A percentile compares a stretch with the other conserved stretches of the same genome.
Evolutionary conservation across 2,797 vertebrate genomes (phyloP).

Genomic region (Helicolenus hilgendorfi): DNA sequence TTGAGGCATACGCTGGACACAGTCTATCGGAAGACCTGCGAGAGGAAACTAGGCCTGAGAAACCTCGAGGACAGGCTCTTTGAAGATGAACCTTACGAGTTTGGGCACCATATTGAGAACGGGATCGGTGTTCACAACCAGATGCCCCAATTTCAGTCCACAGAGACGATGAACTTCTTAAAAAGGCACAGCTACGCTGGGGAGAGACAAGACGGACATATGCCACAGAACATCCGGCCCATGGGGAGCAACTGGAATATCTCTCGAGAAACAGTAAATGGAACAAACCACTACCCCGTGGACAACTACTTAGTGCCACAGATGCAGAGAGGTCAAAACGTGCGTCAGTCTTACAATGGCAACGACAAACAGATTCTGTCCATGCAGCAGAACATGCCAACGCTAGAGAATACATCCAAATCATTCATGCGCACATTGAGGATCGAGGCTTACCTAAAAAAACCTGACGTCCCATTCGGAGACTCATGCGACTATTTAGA

Average conservation of each 20-base stretch:
- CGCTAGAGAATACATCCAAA: constrained; percentile 93
- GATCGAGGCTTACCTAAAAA: constrained; percentile 96
- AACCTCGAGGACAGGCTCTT: constrained; percentile 77
- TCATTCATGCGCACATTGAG: constrained; percentile 95
- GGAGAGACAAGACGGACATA: constrained; percentile 90
- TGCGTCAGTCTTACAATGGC: constrained; percentile 93
- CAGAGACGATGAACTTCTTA: constrained; percentile 89
- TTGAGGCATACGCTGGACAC: constrained; percentile 91
- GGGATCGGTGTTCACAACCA: constrained; percentile 84
- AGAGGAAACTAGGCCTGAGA: constrained; percentile 81
- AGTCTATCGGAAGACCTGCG: constrained; percentile 90
- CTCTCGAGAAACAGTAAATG: constrained; percentile 87
- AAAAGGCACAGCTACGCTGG: constrained; percentile 99
- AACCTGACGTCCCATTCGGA: constrained; percentile 85
- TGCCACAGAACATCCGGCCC: constrained; percentile 80
- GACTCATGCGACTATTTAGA: constrained; percentile 89
- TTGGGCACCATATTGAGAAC: constrained; percentile 83
- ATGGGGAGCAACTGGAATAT: constrained; percentile 92
- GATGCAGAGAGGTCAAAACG: constrained; percentile 89
- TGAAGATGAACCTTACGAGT: constrained; percentile 82
- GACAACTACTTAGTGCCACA: constrained; percentile 86
- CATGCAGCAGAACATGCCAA: constrained; percentile 94
- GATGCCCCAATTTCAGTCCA: constrained; percentile 84
- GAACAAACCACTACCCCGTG: constrained; percentile 68
- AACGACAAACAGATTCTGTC: constrained; percentile 91